Conservation (phyloP, 2,113 vertebrate genomes). For the Notarius quadriscutis region DNA sequence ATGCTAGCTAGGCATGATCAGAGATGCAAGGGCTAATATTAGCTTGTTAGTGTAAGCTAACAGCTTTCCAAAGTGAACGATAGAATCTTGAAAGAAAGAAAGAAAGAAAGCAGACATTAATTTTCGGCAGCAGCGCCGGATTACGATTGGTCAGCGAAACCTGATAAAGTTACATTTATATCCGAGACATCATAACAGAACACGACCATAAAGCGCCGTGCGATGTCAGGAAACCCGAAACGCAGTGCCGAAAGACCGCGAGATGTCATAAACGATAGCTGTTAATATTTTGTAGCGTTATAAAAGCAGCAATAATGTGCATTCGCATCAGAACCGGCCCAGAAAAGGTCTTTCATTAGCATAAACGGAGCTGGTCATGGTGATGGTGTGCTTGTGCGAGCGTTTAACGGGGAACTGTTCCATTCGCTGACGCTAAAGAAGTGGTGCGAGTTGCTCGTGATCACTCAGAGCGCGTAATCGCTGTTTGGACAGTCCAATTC, state of each 20-base stretch:
- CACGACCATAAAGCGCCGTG: neutral
- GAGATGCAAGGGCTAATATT: neutral
- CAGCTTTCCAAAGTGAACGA: neutral
- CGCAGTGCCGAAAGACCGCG: neutral
- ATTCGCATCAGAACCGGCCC: neutral
- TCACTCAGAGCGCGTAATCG: conserved; percentile 25
- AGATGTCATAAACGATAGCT: neutral
- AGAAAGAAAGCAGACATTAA: too few species aligned
- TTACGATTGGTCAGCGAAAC: neutral
- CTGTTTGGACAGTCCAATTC: conserved; percentile 15
- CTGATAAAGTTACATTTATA: neutral
- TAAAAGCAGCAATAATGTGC: conserved; percentile 10
- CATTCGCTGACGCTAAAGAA: neutral
- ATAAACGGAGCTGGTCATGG: neutral
- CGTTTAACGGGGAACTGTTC: neutral
- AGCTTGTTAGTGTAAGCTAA: neutral
- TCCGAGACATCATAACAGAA: neutral
- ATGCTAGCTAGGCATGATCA: neutral
- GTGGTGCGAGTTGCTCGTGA: neutral
- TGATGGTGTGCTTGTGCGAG: neutral
- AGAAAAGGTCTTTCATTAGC: neutral
- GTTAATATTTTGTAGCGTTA: conserved; percentile 18
- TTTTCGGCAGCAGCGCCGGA: neutral
- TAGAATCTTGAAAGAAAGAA: neutral
- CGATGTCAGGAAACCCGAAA: neutral